Evolutionary conservation across 2,888 invertebrate species (phyloP).

Genomic region (Watsonalla cultraria): DNA sequence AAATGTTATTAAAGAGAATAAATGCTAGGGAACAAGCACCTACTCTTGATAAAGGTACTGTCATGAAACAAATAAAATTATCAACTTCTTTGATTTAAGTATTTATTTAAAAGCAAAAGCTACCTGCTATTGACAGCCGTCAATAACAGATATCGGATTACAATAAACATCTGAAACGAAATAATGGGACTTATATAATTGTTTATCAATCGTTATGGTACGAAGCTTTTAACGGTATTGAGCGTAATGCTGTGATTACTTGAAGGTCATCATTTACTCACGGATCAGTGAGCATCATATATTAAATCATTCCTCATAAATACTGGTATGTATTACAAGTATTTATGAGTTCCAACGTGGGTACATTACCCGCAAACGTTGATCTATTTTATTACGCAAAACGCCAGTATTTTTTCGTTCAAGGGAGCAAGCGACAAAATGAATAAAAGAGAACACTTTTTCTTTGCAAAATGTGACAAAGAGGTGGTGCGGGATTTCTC

Average conservation of each 20-base stretch:
- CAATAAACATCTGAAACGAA: too few species aligned
- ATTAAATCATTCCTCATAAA: background rate
- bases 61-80: too few species aligned
- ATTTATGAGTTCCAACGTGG: background rate
- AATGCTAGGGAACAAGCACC: too few species aligned
- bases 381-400: conserved; percentile 10
- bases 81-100: too few species aligned
- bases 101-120: too few species aligned
- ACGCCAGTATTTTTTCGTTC: conserved; percentile 7
- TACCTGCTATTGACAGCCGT: too few species aligned
- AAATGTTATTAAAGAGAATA: too few species aligned
- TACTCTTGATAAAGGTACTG: too few species aligned
- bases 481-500: conserved; percentile 65
- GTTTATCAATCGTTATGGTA: too few species aligned
- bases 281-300: background rate
- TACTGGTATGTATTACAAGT: background rate
- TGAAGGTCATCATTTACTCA: background rate
- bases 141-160: too few species aligned
- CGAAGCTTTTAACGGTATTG: too few species aligned
- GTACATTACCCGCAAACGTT: background rate
- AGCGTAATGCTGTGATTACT: background rate
- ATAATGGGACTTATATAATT: too few species aligned
- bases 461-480: conserved; percentile 68
- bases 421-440: conserved; percentile 47
- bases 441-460: conserved; percentile 58